These are phyloP conservation scores for Dasysyrphus albostriatus DNA, from an alignment of 2,888 invertebrate species.

Conservation along the genomic window DNA sequence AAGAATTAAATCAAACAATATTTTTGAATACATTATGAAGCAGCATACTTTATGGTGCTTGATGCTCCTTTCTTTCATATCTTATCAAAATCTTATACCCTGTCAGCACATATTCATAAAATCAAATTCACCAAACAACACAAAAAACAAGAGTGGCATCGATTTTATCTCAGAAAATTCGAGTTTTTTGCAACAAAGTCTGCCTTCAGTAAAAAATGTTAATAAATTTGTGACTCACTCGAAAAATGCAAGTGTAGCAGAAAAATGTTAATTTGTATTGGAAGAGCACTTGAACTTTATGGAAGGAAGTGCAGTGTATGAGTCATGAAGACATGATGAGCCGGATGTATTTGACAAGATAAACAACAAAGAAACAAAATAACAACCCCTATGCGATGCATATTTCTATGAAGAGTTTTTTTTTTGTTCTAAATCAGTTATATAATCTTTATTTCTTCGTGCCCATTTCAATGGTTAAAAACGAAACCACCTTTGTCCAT, in stretches of 20 bases:
- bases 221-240: neutral
- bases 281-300: neutral
- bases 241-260: neutral
- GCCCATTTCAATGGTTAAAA: no score
- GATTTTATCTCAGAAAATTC: neutral
- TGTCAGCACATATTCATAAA: neutral
- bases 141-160: neutral
- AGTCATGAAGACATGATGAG: neutral
- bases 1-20: neutral
- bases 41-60: neutral
- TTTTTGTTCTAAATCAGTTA: neutral
- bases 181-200: neutral
- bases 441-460: slow-evolving; percentile 18
- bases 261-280: slow-evolving; percentile 7
- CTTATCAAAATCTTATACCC: neutral
- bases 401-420: neutral
- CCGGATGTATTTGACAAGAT: neutral
- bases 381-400: neutral
- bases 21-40: neutral
- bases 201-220: neutral
- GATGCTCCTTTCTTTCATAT: neutral
- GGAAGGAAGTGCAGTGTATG: neutral
- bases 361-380: neutral
- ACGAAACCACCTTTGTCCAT: no score
- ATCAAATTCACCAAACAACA: neutral